Evolutionary conservation across 1,140 invertebrate species (phyloP), one percentile per base, ranked within the genome.

Genomic region (Drosophila lowei): DNA sequence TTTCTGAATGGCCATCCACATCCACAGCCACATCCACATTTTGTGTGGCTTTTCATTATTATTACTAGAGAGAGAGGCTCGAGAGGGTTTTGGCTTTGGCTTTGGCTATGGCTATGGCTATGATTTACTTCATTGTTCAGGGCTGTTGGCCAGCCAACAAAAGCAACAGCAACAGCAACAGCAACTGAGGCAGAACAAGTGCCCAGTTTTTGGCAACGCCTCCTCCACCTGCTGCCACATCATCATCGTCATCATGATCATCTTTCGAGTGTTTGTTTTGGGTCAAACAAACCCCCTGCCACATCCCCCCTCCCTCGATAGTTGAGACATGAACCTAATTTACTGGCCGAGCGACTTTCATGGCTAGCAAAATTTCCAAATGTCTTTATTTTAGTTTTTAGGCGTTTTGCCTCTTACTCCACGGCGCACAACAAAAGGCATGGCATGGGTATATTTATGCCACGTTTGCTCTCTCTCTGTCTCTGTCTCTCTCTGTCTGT

Each of bases 321-420:
- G 83, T 88, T 88, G 71, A 83, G 83, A 86, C 83, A 88, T 88
- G 83, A 86, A 86, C 83, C 83, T 86, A 88, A 86, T 86, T 86
- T 86, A 79, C 83, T 86, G 83, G 63, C 83, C 83, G 83, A 86
- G 74, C 88, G 83, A 83, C 67, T 86, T 85, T 85, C 64, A 85
- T 86, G 77, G 68, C 63, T 61, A 57, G 43, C 23, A 47, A 56
- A 63, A 70, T 80, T 86, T 61, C 52, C 49, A 73, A 75, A 88
- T 88, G 74, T 81, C 83, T 86, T 70, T 88, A 88, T 81, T 88
- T 78, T 65, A 78, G 70, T 88, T 25, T 25, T 5, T 5, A 25
- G 23, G 23, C 23, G 4, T 54, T 74, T 48, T 1, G 18, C 18
- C 18, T 18, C 18, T 18, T 18, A 30, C 43, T 34, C 30, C 30